Conservation (phyloP, 2,113 vertebrate genomes). For the Typhlomys cinereus region DNA sequence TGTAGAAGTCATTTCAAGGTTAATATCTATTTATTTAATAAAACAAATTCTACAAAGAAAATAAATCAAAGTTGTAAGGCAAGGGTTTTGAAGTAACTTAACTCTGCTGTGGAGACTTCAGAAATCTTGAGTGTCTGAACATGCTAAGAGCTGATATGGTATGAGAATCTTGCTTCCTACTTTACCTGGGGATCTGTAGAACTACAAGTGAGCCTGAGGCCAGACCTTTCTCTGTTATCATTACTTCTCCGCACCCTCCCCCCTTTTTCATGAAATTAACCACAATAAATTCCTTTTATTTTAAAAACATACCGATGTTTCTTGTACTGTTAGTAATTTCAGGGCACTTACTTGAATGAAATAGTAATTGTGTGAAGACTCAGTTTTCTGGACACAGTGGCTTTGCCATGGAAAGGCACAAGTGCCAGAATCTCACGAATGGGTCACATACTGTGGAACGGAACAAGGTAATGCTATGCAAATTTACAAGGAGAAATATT, state of each 20-base stretch:
- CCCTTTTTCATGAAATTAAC: slow-evolving; percentile 47
- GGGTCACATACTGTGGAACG: slow-evolving; percentile 31
- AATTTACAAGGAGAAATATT: slow-evolving; percentile 60
- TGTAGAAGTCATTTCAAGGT: neutral
- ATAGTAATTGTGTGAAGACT: slow-evolving; percentile 14
- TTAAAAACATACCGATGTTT: slow-evolving; percentile 32
- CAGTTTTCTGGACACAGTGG: neutral
- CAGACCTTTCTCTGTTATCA: too few species aligned
- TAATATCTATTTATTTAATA: neutral
- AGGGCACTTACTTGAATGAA: slow-evolving; percentile 2
- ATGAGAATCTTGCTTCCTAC: neutral
- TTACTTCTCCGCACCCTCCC: neutral
- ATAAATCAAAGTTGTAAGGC: neutral
- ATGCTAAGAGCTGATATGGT: neutral
- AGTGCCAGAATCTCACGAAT: slow-evolving; percentile 66
- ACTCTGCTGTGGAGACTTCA: neutral
- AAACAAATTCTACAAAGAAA: neutral
- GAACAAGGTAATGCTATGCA: slow-evolving; percentile 69
- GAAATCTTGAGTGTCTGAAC: neutral
- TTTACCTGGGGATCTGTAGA: too few species aligned
- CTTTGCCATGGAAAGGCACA: neutral
- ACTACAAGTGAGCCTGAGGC: neutral
- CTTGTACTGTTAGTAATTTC: slow-evolving; percentile 43
- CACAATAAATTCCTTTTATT: slow-evolving; percentile 27
- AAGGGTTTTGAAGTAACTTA: neutral